Conservation (phyloP, 2,888 invertebrate species). For the Sialis fuliginosa region DNA sequence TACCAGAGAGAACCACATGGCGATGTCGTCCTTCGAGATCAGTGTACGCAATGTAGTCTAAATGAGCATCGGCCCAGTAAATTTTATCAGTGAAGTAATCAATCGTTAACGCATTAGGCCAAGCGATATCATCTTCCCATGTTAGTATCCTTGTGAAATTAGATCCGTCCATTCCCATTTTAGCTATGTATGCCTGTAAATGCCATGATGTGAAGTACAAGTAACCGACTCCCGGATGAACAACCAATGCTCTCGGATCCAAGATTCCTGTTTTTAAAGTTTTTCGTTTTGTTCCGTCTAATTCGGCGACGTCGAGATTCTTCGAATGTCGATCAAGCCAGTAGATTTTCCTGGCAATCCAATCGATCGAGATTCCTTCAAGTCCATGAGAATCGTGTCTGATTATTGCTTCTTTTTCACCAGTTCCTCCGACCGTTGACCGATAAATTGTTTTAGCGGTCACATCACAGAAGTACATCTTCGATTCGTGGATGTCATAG, state of each 20-base stretch:
- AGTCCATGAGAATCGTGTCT: conserved; percentile 88
- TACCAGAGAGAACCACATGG: conserved; percentile 62
- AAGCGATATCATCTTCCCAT: conserved; percentile 88
- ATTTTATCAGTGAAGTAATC: conserved; percentile 91
- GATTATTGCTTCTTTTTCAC: conserved; percentile 65
- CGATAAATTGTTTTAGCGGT: conserved; percentile 87
- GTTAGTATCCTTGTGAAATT: conserved; percentile 76
- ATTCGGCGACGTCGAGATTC: conserved; percentile 85
- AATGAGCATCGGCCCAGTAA: conserved; percentile 96
- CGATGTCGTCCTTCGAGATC: conserved; percentile 83
- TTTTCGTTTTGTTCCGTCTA: conserved; percentile 81
- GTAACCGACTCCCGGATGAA: conserved; percentile 87
- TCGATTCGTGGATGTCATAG: conserved; percentile 68
- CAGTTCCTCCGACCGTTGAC: conserved; percentile 38
- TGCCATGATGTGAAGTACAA: conserved; percentile 96
- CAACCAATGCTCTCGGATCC: conserved; percentile 86
- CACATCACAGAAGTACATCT: conserved; percentile 91
- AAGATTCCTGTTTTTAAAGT: conserved; percentile 77
- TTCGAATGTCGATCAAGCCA: conserved; percentile 93
- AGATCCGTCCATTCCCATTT: conserved; percentile 93
- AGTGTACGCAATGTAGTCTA: conserved; percentile 91
- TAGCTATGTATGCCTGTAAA: conserved; percentile 86
- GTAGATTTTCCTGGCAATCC: conserved; percentile 90
- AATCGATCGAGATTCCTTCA: conserved; percentile 95
- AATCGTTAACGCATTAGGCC: conserved; percentile 95